Base-by-base conservation (phyloP, 2,113 vertebrate genomes). In the Regulus satrapa region DNA sequence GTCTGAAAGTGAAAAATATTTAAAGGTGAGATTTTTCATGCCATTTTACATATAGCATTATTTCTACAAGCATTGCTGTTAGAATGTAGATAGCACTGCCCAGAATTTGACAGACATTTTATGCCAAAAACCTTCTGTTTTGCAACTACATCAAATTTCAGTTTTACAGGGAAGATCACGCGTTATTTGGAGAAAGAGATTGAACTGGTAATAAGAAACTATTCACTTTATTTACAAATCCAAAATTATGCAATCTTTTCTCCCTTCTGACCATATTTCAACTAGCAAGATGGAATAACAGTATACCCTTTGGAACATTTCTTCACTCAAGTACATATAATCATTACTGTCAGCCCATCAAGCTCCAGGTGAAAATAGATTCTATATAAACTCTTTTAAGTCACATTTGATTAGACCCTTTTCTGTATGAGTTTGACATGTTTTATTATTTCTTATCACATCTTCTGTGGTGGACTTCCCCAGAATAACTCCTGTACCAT, bases 271-370 rank as follows among this genome's bases (percentile, higher is more conserved):
- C 15, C 0, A 0, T 84, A 88, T 84, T 88, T 93, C 59, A 83
- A 40, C 68, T 13, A 18, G 62, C 43, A 91, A 88, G 67, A 58
- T 49, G 43, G 56, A 82, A 88, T 69, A 94, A 66, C 0, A 1
- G 14, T 14, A 62, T 52, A 68, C 76, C 25, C 76, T 94, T 92
- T 89, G 86, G 68, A 95, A 86, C n/a, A 31, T 83, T 94, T 91
- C 68, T 80, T 94, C 83, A 74, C 43, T 96, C 85, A 91, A 92
- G 68, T 89, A 81, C 31, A 14, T 43, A 28, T 95, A 94, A 97
- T 96, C 76, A 75, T 61, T 92, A 56, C 64, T 95, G 96, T 94
- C 94, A 96, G 83, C 56, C 86, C 91, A 92, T 92, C 94, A 84
- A 86, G 68, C 15, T 89, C 34, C 92, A 94, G 83, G 94, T 97